phyloP scores from a whole-genome alignment of 2,113 vertebrate genomes.

The Laterallus jamaicensis region DNA sequence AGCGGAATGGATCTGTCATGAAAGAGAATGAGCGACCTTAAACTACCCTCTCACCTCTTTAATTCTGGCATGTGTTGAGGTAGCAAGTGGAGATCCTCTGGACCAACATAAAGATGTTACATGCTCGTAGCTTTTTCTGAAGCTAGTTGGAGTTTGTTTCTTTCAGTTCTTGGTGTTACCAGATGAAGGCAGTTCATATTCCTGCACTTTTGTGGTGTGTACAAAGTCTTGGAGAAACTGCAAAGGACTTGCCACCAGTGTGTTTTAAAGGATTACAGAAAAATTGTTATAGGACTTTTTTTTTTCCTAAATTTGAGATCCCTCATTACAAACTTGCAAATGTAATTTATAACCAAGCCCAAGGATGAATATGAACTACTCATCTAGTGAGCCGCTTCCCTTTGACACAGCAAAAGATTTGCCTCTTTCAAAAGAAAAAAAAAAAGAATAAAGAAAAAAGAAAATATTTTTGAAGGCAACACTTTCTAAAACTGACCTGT shows the following conservation, averaged over 20 bases:
- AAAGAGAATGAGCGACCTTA: not conserved
- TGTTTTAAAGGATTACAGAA: constrained; percentile 62
- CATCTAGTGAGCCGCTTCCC: constrained; percentile 14
- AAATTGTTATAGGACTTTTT: not conserved
- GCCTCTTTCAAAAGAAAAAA: constrained; percentile 7
- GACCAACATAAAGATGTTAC: constrained; percentile 35
- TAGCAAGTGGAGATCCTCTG: constrained; percentile 18
- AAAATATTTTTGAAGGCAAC: constrained; percentile 64
- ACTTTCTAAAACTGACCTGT: constrained; percentile 33
- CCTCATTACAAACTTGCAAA: constrained; percentile 41
- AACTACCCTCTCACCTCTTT: constrained; percentile 66
- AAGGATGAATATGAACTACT: constrained; percentile 29
- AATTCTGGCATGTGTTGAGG: constrained; percentile 38
- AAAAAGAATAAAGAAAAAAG: not conserved
- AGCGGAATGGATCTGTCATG: constrained; percentile 27
- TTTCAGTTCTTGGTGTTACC: constrained; percentile 60
- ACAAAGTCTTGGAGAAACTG: constrained; percentile 38
- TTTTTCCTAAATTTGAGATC: constrained; percentile 25
- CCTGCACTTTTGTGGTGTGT: constrained; percentile 61
- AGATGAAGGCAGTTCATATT: constrained; percentile 43
- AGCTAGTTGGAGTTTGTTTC: constrained; percentile 66
- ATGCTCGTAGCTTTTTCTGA: constrained; percentile 59
- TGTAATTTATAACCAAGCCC: constrained; percentile 44
- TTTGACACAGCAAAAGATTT: constrained; percentile 19
- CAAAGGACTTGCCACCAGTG: constrained; percentile 39